Base-by-base conservation (phyloP, 2,797 vertebrate species). In the Sebastes matsubarae region DNA sequence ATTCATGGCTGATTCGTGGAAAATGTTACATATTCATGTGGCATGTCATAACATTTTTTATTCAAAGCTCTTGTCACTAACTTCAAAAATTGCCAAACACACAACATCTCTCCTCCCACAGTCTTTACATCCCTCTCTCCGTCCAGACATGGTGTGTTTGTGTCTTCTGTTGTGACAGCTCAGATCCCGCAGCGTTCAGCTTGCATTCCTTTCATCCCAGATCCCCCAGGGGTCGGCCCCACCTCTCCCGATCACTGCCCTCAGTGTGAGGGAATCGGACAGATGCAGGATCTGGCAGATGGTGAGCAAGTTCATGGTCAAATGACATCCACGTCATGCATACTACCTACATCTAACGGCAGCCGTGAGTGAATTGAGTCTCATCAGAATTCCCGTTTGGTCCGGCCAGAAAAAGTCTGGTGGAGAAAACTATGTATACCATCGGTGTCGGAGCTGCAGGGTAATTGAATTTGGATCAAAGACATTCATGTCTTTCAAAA, bases 391-490 rank as follows among this genome's bases (percentile, higher is more conserved):
- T 69, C 25, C 27, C 27, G 66, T 27, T 61, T 13, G 1, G 25
- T 38, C 13, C 2, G 2, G 46, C n/a, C 46, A 52, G 55, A 65
- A 58, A 58, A 71, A 57, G 60, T 85, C 77, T 30, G 70, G 14
- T 11, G 38, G 66, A 69, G 77, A 55, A 70, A 80, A 61, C 54
- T 22, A 57, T 42, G 74, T 65, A 18, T 46, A 38, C 70, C 71
- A 81, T 79, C 72, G 42, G 77, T 9, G 70, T 42, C 25, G 68
- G 81, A 58, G 75, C 79, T 85, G 81, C 46, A 16, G 46, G 70
- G 78, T 93, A 93, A 93, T 84, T 92, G 85, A 92, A 92, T 94
- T 89, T 85, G 87, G 91, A 94, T 94, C 91, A 94, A 93, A 95
- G 90, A 80, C 85, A 83, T 89, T 88, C 74, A 58, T 57, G 85